phyloP scores from a whole-genome alignment of 1,140 invertebrate genomes.

The Drosophila melanica region DNA sequence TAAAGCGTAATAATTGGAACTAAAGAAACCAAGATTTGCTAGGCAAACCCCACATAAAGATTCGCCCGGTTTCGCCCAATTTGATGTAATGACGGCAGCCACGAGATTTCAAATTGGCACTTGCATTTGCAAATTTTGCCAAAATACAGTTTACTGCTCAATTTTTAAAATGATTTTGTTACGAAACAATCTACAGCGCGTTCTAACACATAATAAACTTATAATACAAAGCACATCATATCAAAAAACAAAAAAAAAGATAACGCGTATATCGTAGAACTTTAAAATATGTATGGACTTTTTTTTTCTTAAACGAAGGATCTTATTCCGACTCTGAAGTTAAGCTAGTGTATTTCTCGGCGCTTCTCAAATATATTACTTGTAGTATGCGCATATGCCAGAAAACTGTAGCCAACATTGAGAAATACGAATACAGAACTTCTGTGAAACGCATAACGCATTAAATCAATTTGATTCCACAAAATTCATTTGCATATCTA shows the following conservation, averaged over 20 bases:
- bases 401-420: neutral
- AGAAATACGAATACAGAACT: neutral
- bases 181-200: constrained; percentile 14
- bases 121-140: constrained; percentile 77
- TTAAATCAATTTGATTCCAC: neutral
- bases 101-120: constrained; percentile 60
- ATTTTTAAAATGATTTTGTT: constrained; percentile 38
- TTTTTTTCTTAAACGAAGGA: constrained; percentile 15
- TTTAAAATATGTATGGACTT: constrained; percentile 12
- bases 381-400: neutral
- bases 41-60: constrained; percentile 46
- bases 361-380: constrained; percentile 12
- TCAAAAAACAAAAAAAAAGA: too few relatives aligned
- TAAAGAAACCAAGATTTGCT: constrained; percentile 53
- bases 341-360: neutral
- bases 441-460: neutral
- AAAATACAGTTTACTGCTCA: constrained; percentile 73
- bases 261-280: constrained; percentile 40
- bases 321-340: constrained; percentile 2
- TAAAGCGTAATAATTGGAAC: constrained; percentile 71
- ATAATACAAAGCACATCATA: constrained; percentile 59
- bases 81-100: constrained; percentile 36
- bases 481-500: constrained; percentile 9
- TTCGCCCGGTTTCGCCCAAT: constrained; percentile 70
- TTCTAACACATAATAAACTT: constrained; percentile 34